phyloP scores from a whole-genome alignment of 2,113 vertebrate species.

The Corythaeola cristata region DNA sequence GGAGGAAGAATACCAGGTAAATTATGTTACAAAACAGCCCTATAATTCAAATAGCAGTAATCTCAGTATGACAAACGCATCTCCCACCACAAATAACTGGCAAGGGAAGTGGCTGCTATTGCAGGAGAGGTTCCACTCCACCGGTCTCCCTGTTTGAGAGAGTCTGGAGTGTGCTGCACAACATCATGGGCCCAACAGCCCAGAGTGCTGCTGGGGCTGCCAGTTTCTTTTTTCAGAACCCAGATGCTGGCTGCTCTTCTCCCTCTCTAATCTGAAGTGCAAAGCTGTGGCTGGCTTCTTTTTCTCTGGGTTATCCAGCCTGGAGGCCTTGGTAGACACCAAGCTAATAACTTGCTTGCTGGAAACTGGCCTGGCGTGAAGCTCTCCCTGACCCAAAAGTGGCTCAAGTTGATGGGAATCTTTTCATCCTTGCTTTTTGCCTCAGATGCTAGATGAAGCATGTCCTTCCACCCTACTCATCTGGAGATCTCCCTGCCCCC shows the following conservation, averaged over 20 bases:
- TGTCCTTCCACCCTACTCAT: neutral
- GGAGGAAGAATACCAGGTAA: conserved; percentile 97
- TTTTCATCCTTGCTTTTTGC: neutral
- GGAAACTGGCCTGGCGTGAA: neutral
- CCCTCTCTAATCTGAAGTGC: neutral
- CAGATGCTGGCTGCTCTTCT: conserved; percentile 33
- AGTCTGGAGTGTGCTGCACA: neutral
- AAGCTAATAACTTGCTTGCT: neutral
- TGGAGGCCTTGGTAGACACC: neutral
- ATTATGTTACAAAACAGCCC: conserved; percentile 11
- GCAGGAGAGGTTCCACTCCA: conserved; percentile 24
- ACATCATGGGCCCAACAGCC: neutral
- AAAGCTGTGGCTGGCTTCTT: conserved; percentile 5
- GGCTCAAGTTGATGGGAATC: neutral
- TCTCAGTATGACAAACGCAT: conserved; percentile 32
- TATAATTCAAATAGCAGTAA: conserved; percentile 54
- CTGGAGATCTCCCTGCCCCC: neutral
- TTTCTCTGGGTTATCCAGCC: conserved; percentile 11
- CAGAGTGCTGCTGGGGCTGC: conserved; percentile 5
- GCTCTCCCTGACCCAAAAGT: neutral
- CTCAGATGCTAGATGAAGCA: neutral
- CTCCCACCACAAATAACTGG: conserved; percentile 34
- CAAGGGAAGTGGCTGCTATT: conserved; percentile 18
- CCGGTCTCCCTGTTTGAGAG: neutral
- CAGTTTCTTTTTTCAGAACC: conserved; percentile 4